Conservation (phyloP, 2,797 vertebrate species). For the Mastacembelus armatus region DNA sequence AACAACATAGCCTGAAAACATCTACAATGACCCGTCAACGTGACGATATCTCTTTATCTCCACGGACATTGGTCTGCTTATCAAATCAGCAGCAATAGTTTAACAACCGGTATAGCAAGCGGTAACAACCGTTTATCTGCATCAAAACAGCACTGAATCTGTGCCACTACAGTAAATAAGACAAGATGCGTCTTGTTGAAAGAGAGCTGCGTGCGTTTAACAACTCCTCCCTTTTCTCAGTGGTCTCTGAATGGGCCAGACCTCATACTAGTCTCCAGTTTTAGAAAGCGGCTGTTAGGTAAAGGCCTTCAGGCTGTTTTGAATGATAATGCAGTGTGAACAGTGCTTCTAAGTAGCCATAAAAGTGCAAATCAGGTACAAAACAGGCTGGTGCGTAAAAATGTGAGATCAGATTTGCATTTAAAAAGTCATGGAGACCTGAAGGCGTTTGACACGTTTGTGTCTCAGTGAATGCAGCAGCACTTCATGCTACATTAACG, state of each 20-base stretch:
- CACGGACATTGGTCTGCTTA: conserved; percentile 39
- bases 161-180: conserved; percentile 1
- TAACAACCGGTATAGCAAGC: too few species aligned
- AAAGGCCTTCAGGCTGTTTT: conserved; percentile 37
- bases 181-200: conserved; percentile 60
- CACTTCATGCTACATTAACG: neutral
- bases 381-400: conserved; percentile 32
- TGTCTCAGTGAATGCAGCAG: neutral
- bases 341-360: neutral
- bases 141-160: conserved; percentile 46
- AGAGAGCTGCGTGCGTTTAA: conserved; percentile 23
- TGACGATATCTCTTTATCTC: conserved; percentile 24
- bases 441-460: neutral
- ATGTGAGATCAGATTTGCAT: conserved; percentile 32
- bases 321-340: conserved; percentile 44
- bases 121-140: conserved; percentile 52
- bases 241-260: conserved; percentile 12
- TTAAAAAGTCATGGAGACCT: conserved; percentile 15
- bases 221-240: neutral
- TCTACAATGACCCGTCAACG: conserved; percentile 7
- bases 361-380: conserved; percentile 44
- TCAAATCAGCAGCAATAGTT: conserved; percentile 18
- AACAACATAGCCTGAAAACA: neutral
- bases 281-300: neutral
- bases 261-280: conserved; percentile 4